Conservation (phyloP, 1,140 invertebrate species). For the Lysiphlebus fabarum region DNA sequence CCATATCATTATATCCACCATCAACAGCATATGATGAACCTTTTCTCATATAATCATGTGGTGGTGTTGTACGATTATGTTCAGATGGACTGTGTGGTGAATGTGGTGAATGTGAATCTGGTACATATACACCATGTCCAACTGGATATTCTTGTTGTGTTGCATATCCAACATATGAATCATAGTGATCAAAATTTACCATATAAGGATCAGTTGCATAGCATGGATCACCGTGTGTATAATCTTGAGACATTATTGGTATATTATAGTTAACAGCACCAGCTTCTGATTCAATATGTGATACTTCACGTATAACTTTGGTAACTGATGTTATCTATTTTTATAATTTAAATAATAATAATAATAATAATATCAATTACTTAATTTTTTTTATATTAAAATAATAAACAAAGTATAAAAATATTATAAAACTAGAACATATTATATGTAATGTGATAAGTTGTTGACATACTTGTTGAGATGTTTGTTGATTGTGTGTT, state of each 20-base stretch:
- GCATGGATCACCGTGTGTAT: slow-evolving; percentile 48
- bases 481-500: slow-evolving; percentile 60
- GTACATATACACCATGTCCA: slow-evolving; percentile 51
- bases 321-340: slow-evolving; percentile 62
- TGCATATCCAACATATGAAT: slow-evolving; percentile 49
- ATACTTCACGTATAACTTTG: slow-evolving; percentile 65
- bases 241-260: slow-evolving; percentile 53
- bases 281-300: slow-evolving; percentile 65
- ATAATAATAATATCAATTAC: not conserved
- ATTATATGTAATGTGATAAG: too few species aligned
- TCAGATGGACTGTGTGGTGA: slow-evolving; percentile 53
- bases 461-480: slow-evolving; percentile 56
- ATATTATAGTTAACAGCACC: slow-evolving; percentile 54
- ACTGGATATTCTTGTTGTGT: slow-evolving; percentile 51
- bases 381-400: too few species aligned
- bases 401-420: too few species aligned
- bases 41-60: slow-evolving; percentile 59
- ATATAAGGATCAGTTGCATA: slow-evolving; percentile 53
- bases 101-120: slow-evolving; percentile 51
- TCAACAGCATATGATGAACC: slow-evolving; percentile 55
- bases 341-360: not conserved
- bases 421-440: too few species aligned
- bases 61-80: slow-evolving; percentile 52
- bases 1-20: slow-evolving; percentile 66
- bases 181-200: slow-evolving; percentile 54